Percentiles rank a stretch among this genome's conserved stretches.
These are phyloP conservation scores for Chlamydotis undulata DNA, from an alignment of 2,113 vertebrate species.

Conservation along the genomic window DNA sequence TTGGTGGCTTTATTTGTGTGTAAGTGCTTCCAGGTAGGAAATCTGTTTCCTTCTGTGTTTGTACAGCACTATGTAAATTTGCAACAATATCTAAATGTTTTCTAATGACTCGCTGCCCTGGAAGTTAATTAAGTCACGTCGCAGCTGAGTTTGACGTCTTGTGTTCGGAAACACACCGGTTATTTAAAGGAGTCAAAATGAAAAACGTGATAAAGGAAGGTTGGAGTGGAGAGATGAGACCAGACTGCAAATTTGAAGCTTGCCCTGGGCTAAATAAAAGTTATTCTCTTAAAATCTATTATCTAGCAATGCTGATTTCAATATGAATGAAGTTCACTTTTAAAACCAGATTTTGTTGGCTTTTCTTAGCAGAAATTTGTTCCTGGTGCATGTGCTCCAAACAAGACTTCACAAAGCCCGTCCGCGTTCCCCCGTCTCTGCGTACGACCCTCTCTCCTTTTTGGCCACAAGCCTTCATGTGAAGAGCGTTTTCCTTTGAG, in stretches of 20 bases:
- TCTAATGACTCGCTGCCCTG: neutral
- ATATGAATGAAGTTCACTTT: neutral
- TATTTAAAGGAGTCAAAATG: neutral
- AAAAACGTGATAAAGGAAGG: neutral
- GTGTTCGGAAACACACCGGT: neutral
- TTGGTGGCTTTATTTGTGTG: neutral
- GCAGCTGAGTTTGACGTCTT: neutral
- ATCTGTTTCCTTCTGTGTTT: neutral
- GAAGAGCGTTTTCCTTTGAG: neutral
- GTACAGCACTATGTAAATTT: neutral
- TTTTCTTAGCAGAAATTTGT: neutral
- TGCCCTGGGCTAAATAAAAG: neutral
- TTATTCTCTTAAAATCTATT: neutral
- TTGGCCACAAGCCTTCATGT: neutral
- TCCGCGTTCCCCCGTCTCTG: neutral
- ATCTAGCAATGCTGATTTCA: neutral
- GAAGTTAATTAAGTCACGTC: neutral
- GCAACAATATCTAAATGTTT: neutral
- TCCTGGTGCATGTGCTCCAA: neutral
- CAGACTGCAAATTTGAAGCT: conserved; percentile 11
- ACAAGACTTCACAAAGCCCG: neutral
- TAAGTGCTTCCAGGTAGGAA: neutral
- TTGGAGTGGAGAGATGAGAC: neutral
- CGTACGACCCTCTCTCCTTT: neutral
- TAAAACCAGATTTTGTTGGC: neutral